Evolutionary conservation across 2,888 invertebrate species (phyloP).

Genomic region (Troides aeacus): DNA sequence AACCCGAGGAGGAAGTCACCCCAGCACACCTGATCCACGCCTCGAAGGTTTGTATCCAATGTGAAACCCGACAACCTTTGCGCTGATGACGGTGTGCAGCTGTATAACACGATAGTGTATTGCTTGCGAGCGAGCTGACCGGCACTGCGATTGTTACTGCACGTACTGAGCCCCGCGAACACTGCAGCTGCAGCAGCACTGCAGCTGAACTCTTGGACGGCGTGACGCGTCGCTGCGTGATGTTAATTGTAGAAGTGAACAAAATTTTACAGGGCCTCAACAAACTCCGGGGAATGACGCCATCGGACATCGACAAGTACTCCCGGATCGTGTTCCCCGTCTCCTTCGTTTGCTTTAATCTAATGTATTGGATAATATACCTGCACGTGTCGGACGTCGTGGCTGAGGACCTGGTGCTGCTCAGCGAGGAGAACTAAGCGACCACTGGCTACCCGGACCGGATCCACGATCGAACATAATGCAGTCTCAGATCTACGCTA

Average conservation of each 20-base stretch:
- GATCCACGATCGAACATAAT: neutral
- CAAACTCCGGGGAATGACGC: constrained; percentile 94
- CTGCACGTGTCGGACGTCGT: constrained; percentile 97
- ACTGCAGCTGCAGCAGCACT: neutral
- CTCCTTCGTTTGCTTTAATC: constrained; percentile 98
- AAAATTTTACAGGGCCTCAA: constrained; percentile 85
- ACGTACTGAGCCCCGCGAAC: constrained; percentile 14
- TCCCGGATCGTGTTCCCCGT: constrained; percentile 99
- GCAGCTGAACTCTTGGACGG: neutral
- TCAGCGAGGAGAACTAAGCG: constrained; percentile 77
- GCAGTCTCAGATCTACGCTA: constrained; percentile 8
- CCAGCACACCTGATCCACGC: constrained; percentile 82
- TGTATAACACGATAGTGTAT: neutral
- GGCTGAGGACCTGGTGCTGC: constrained; percentile 93
- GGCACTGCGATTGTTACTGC: constrained; percentile 30
- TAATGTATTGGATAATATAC: constrained; percentile 98
- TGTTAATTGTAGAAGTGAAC: constrained; percentile 44
- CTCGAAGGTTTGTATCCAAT: constrained; percentile 48
- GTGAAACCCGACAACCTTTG: too few relatives aligned
- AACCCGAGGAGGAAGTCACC: constrained; percentile 67
- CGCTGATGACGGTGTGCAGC: neutral
- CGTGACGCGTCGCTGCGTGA: constrained; percentile 20
- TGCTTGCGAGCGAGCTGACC: constrained; percentile 30
- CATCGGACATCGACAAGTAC: constrained; percentile 99
- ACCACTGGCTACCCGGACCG: neutral